Conservation (phyloP, 2,797 vertebrate genomes). For the Odontamblyopus rebecca region DNA sequence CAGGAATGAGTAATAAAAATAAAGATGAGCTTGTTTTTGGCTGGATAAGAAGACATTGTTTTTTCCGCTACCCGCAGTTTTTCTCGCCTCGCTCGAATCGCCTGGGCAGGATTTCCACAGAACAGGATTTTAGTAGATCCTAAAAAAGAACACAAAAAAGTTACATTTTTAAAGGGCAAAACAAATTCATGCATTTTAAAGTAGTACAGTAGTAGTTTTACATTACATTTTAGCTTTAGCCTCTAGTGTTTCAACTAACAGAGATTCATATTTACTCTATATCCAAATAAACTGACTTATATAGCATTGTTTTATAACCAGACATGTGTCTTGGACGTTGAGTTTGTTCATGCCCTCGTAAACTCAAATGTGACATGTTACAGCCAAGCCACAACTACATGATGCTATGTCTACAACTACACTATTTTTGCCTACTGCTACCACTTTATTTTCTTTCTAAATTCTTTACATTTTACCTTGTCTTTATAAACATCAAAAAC, state of each 20-base stretch:
- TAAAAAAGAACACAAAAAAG: conserved; percentile 51
- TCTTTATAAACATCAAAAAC: too few species aligned
- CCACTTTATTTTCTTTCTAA: too few species aligned
- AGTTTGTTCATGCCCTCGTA: too few species aligned
- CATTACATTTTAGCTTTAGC: background rate
- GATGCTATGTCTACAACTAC: too few species aligned
- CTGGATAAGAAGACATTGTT: background rate
- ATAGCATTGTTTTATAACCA: background rate
- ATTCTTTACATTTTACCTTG: too few species aligned
- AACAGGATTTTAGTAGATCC: conserved; percentile 82
- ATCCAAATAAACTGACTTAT: background rate
- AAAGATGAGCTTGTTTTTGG: background rate
- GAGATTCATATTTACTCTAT: background rate
- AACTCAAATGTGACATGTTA: too few species aligned
- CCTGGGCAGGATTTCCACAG: conserved; percentile 90
- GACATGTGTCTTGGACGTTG: too few species aligned
- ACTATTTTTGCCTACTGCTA: too few species aligned
- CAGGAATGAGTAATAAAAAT: background rate
- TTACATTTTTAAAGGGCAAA: background rate
- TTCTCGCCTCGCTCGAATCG: conserved; percentile 79
- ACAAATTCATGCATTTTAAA: background rate
- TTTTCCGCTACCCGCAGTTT: conserved; percentile 76
- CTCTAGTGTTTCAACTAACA: background rate
- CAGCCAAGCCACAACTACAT: too few species aligned
- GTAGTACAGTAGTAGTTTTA: background rate